Evolutionary conservation across 2,797 vertebrate species (phyloP).

Genomic region (Margarornis squamiger): DNA sequence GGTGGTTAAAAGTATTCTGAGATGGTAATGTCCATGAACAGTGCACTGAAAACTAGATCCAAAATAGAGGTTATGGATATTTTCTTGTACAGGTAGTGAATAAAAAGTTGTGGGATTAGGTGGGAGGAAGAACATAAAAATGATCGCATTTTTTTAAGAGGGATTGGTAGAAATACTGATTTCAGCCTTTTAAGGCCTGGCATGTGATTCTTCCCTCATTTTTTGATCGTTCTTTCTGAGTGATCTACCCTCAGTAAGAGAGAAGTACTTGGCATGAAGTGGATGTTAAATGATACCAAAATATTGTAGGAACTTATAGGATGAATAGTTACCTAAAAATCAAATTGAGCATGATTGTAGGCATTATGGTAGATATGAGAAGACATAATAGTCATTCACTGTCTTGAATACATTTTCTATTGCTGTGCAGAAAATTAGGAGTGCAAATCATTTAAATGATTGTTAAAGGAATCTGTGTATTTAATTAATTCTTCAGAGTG

Average conservation of each 20-base stretch:
- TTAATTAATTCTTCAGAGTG: constrained; percentile 6
- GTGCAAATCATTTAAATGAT: not conserved
- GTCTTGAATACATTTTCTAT: not conserved
- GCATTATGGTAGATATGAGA: not conserved
- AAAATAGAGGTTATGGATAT: not conserved
- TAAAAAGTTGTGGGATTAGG: not conserved
- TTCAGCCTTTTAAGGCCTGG: not conserved
- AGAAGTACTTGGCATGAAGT: not conserved
- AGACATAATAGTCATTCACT: not conserved
- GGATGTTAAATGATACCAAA: not conserved
- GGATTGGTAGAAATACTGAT: not conserved
- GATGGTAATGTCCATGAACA: not conserved
- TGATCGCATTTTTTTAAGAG: not conserved
- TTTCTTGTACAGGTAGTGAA: not conserved
- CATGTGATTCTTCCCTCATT: not conserved
- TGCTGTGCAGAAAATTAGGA: not conserved
- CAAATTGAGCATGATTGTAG: not conserved
- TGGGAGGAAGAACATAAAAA: not conserved
- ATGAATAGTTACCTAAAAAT: not conserved
- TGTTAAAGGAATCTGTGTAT: not conserved
- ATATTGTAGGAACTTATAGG: not conserved
- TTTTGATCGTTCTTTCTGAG: not conserved
- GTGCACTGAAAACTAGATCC: not conserved
- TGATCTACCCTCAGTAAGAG: not conserved
- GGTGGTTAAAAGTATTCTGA: not conserved